A percentile compares a stretch with the other conserved stretches of the same genome.
These are phyloP conservation scores for Sebastes cheni DNA, from an alignment of 2,797 vertebrate species.

Conservation along the genomic window DNA sequence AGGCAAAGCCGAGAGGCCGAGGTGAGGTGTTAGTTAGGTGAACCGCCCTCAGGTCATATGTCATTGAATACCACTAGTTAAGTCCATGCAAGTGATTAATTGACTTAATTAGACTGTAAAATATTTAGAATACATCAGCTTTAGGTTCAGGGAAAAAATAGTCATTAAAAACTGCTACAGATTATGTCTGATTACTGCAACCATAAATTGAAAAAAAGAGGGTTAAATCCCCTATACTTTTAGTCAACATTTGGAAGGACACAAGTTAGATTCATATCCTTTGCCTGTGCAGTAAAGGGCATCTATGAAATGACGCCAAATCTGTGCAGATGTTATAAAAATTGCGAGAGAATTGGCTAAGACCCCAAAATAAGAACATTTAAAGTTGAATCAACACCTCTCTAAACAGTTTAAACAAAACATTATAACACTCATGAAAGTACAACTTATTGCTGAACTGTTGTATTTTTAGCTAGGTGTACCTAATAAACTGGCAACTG, in stretches of 20 bases:
- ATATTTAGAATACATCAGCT: not conserved
- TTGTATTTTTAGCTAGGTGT: not conserved
- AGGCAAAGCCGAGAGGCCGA: not conserved
- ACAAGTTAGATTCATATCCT: not conserved
- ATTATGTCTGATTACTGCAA: not conserved
- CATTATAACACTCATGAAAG: not conserved
- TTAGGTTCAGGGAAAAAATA: not conserved
- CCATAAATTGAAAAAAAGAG: not conserved
- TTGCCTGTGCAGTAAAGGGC: not conserved
- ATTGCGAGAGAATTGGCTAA: not conserved
- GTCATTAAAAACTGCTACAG: not conserved
- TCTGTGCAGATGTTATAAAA: not conserved
- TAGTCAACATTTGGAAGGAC: not conserved
- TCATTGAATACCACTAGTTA: not conserved
- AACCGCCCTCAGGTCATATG: not conserved
- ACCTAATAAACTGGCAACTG: not conserved
- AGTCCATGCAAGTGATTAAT: not conserved
- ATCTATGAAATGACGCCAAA: not conserved
- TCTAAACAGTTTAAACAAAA: too few relatives aligned
- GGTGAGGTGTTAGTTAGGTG: conserved; percentile 21
- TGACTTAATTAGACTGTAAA: not conserved
- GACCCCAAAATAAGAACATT: not conserved
- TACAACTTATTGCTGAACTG: accelerated
- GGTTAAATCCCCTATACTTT: not conserved
- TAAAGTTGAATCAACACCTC: too few relatives aligned